phyloP scores from a whole-genome alignment of 2,888 invertebrate species.

The Trichopoda pennipes region DNA sequence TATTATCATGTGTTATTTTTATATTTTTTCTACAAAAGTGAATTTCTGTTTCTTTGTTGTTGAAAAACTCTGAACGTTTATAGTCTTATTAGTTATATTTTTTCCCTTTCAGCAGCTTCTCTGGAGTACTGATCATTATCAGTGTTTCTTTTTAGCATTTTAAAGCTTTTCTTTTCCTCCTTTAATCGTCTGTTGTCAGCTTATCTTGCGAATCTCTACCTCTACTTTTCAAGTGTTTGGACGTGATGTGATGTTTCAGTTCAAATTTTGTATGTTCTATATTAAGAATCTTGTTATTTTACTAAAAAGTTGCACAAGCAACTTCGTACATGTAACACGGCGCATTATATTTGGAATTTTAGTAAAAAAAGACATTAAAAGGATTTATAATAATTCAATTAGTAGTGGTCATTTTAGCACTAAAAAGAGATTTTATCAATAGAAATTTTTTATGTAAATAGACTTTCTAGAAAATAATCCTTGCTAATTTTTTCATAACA shows the following conservation, averaged over 20 bases:
- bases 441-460: too few relatives aligned
- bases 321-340: too few relatives aligned
- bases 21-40: neutral
- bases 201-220: neutral
- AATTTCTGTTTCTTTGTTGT: constrained; percentile 21
- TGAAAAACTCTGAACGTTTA: neutral
- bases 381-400: too few relatives aligned
- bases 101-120: neutral
- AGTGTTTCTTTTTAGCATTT: neutral
- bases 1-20: constrained; percentile 45
- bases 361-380: too few relatives aligned
- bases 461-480: too few relatives aligned
- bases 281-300: neutral
- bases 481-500: too few relatives aligned
- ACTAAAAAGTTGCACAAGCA: neutral
- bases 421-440: too few relatives aligned
- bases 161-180: constrained; percentile 38
- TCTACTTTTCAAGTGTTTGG: constrained; percentile 46
- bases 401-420: too few relatives aligned
- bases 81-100: constrained; percentile 23
- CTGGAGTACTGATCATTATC: constrained; percentile 33
- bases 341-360: too few relatives aligned
- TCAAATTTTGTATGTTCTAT: neutral
- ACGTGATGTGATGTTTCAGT: constrained; percentile 54
- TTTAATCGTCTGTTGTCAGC: constrained; percentile 6